Percentiles rank a stretch among this genome's conserved stretches.
These are phyloP conservation scores for Siderastrea siderea DNA, from an alignment of 92 coral and sea anemone species.

Conservation along the genomic window DNA sequence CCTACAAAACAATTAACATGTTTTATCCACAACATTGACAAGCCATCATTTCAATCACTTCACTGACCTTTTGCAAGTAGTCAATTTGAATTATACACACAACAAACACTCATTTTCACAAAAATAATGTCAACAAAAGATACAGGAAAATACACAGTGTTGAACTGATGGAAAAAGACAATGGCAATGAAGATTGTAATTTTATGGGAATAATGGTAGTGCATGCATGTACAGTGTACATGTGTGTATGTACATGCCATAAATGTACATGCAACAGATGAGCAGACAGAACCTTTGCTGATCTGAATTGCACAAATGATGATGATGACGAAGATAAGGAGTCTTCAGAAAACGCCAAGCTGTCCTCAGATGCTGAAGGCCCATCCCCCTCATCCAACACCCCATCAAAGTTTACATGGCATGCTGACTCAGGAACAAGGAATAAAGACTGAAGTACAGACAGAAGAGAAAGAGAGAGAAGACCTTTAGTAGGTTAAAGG, in stretches of 20 bases:
- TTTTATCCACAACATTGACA: too few species aligned
- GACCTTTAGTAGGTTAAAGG: conserved; percentile 25
- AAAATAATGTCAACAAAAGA: too few species aligned
- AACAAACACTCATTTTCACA: too few species aligned
- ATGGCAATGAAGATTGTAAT: neutral
- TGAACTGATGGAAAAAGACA: neutral
- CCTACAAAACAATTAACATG: too few species aligned
- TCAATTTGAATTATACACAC: too few species aligned
- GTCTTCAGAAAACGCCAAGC: conserved; percentile 61
- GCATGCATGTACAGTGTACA: neutral
- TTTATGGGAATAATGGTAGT: neutral
- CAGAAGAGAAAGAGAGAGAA: conserved; percentile 40
- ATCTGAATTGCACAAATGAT: conserved; percentile 79
- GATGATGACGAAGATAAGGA: conserved; percentile 66
- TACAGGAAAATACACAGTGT: too few species aligned
- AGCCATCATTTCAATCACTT: too few species aligned
- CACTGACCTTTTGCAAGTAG: too few species aligned
- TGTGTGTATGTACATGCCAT: neutral
- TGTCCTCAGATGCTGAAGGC: conserved; percentile 67
- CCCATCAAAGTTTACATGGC: conserved; percentile 89
- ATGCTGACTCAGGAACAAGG: conserved; percentile 82
- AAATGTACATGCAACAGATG: conserved; percentile 43
- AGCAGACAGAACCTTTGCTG: conserved; percentile 74
- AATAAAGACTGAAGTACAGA: conserved; percentile 66
- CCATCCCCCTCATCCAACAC: conserved; percentile 77